phyloP scores from a whole-genome alignment of 2,888 invertebrate species.

The Timema cristinae region DNA sequence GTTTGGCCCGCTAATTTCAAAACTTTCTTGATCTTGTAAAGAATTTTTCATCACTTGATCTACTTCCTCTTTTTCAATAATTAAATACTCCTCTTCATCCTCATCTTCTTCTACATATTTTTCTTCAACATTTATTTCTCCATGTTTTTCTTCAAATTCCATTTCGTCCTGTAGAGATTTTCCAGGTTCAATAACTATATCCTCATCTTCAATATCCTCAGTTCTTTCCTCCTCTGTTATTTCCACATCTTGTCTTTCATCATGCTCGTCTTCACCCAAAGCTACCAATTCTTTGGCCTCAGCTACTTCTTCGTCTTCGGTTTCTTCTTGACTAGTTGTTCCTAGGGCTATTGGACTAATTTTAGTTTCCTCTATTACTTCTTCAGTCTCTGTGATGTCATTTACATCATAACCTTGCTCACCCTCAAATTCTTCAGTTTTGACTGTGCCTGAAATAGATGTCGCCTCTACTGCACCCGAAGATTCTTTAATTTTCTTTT shows the following conservation, averaged over 20 bases:
- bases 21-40: slow-evolving; percentile 57
- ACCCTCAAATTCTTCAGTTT: too few relatives aligned
- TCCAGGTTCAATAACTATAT: slow-evolving; percentile 30
- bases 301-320: slow-evolving; percentile 53
- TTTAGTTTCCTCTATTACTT: too few relatives aligned
- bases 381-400: too few relatives aligned
- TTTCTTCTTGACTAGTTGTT: slow-evolving; percentile 27
- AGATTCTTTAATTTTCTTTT: too few relatives aligned
- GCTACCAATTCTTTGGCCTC: slow-evolving; percentile 63
- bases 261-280: slow-evolving; percentile 64
- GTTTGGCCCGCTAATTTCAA: slow-evolving; percentile 40
- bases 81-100: slow-evolving; percentile 68
- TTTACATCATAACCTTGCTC: too few relatives aligned
- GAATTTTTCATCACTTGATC: slow-evolving; percentile 68
- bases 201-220: slow-evolving; percentile 33
- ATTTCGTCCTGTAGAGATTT: slow-evolving; percentile 32
- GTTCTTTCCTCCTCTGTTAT: slow-evolving; percentile 29
- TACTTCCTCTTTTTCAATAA: slow-evolving; percentile 81
- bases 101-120: slow-evolving; percentile 46
- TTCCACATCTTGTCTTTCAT: slow-evolving; percentile 31
- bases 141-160: slow-evolving; percentile 34
- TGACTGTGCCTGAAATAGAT: too few relatives aligned
- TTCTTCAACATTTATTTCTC: slow-evolving; percentile 39
- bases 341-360: slow-evolving; percentile 19
- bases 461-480: too few relatives aligned